Evolutionary conservation across 2,113 vertebrate species (phyloP).

Genomic region (Machaerirhynchus nigripectus): DNA sequence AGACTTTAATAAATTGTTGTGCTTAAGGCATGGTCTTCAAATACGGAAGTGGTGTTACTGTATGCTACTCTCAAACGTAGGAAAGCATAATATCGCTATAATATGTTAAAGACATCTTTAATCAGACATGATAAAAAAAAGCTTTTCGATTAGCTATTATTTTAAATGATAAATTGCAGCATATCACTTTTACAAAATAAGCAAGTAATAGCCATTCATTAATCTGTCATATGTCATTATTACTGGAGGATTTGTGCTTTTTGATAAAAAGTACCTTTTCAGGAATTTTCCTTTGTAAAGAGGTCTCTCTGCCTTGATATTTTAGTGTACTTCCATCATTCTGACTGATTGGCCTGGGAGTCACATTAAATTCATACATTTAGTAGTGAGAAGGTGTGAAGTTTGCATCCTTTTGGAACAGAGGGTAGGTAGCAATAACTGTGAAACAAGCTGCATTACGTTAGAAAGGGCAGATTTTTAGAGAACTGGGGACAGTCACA

Average conservation of each 20-base stretch:
- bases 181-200: not conserved
- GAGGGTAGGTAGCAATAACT: not conserved
- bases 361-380: not conserved
- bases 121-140: conserved; percentile 25
- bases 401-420: not conserved
- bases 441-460: not conserved
- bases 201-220: not conserved
- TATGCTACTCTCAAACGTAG: not conserved
- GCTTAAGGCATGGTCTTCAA: not conserved
- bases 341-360: not conserved
- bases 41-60: not conserved
- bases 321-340: not conserved
- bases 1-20: not conserved
- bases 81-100: not conserved
- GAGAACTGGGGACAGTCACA: not conserved
- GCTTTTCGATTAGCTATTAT: conserved; percentile 34
- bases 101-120: conserved; percentile 24
- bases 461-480: not conserved
- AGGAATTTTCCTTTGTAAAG: not conserved
- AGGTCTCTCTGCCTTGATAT: not conserved
- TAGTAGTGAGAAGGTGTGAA: not conserved
- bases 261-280: not conserved
- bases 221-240: not conserved
- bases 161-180: conserved; percentile 6
- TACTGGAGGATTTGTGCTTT: not conserved